Conservation (phyloP, 2,797 vertebrate genomes). For the Dendrocincla fuliginosa region DNA sequence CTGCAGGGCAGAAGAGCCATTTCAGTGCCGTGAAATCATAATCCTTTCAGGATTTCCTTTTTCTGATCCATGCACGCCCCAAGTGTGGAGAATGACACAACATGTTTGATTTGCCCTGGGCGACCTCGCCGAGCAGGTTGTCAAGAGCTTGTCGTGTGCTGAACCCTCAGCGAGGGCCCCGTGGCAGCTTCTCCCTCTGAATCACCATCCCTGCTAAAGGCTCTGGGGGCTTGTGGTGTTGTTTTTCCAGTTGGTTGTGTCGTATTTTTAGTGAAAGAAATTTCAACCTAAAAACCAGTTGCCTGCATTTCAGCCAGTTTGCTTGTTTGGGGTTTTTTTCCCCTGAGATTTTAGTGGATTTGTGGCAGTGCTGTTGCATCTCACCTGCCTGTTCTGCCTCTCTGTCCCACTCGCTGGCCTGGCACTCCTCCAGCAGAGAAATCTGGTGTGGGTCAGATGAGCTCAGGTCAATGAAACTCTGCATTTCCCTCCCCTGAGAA, state of each 20-base stretch:
- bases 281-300: background rate
- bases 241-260: background rate
- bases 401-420: background rate
- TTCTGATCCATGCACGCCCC: accelerated
- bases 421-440: background rate
- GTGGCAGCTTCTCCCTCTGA: background rate
- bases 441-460: background rate
- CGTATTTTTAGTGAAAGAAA: background rate
- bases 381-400: background rate
- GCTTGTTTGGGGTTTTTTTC: background rate
- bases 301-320: background rate
- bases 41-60: constrained; percentile 15
- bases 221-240: background rate
- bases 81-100: background rate
- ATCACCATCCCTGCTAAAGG: background rate
- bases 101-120: background rate
- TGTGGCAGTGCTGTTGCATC: background rate
- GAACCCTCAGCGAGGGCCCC: background rate
- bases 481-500: background rate
- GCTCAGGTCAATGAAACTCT: background rate
- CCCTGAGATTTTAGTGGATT: background rate
- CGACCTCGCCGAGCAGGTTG: background rate
- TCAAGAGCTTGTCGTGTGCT: background rate
- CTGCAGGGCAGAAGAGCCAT: background rate
- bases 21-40: background rate